Evolutionary conservation across 2,888 invertebrate genomes (phyloP).

Genomic region (Lissocephala sabroskyi): DNA sequence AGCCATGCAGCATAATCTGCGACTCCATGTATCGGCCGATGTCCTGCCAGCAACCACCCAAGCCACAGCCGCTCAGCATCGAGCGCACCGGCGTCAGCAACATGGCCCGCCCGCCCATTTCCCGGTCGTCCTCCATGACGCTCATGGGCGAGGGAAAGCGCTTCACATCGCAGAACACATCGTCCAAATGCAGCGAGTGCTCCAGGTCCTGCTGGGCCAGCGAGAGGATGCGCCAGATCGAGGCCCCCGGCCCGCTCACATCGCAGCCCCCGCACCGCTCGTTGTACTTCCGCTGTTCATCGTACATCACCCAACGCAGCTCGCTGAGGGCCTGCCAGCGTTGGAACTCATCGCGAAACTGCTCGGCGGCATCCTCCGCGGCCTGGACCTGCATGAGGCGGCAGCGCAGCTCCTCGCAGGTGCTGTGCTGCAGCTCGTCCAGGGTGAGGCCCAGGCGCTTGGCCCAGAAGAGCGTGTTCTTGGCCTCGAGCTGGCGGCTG

Average conservation of each 20-base stretch:
- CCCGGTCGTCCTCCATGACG: slow-evolving; percentile 13
- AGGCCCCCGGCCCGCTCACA: too few relatives aligned
- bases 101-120: neutral
- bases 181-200: slow-evolving; percentile 19
- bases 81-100: slow-evolving; percentile 12
- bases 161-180: slow-evolving; percentile 12
- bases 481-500: slow-evolving; percentile 16
- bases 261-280: slow-evolving; percentile 14
- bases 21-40: neutral
- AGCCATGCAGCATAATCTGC: too few relatives aligned
- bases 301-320: slow-evolving; percentile 38
- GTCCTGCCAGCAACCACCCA: neutral
- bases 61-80: slow-evolving; percentile 10
- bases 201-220: slow-evolving; percentile 58
- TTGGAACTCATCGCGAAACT: slow-evolving; percentile 17
- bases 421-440: slow-evolving; percentile 31
- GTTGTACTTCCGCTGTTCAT: slow-evolving; percentile 31
- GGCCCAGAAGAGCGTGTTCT: slow-evolving; percentile 39
- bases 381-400: slow-evolving; percentile 7
- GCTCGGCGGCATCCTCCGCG: slow-evolving; percentile 1
- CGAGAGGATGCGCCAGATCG: slow-evolving; percentile 55
- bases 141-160: slow-evolving; percentile 45
- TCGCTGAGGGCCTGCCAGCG: slow-evolving; percentile 34
- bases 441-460: slow-evolving; percentile 40
- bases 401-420: slow-evolving; percentile 24